Evolutionary conservation across 2,113 vertebrate genomes (phyloP).

Genomic region (Paratilapia polleni): DNA sequence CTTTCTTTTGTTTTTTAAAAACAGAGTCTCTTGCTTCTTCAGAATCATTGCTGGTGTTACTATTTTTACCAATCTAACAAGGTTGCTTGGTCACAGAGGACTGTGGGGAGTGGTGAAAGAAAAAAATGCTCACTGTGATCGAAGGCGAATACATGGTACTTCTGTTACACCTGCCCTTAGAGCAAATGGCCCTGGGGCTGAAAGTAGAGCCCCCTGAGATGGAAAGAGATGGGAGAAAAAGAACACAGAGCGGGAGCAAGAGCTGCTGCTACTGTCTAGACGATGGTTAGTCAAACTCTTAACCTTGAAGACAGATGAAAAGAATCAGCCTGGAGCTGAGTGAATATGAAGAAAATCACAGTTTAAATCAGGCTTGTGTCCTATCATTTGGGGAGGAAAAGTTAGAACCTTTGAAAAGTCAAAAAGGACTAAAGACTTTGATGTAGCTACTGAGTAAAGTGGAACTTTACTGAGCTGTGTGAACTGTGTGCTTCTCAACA

Average conservation of each 20-base stretch:
- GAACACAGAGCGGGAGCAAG: not conserved
- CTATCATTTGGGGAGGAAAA: conserved; percentile 24
- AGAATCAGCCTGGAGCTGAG: conserved; percentile 38
- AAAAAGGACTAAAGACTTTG: conserved; percentile 25
- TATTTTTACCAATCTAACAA: conserved; percentile 76
- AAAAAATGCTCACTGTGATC: conserved; percentile 49
- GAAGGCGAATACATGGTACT: conserved; percentile 38
- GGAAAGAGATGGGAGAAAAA: conserved; percentile 15
- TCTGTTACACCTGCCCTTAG: conserved; percentile 37
- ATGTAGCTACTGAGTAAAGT: conserved; percentile 12
- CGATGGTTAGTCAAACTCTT: conserved; percentile 45
- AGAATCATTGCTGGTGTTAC: conserved; percentile 53
- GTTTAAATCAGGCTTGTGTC: conserved; percentile 38
- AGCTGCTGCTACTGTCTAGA: conserved; percentile 20
- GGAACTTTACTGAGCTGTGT: not conserved
- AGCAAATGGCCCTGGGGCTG: conserved; percentile 33
- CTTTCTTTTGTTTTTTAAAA: not conserved
- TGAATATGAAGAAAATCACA: conserved; percentile 24
- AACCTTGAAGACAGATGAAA: conserved; percentile 55
- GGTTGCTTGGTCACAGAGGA: conserved; percentile 65
- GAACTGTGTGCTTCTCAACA: not conserved
- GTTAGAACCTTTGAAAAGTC: conserved; percentile 38
- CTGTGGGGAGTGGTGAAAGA: conserved; percentile 22
- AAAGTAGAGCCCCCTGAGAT: conserved; percentile 28
- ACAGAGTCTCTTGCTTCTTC: conserved; percentile 38